Percentiles rank a stretch among this genome's conserved stretches.
Conservation (phyloP, 2,797 vertebrate species). For the Sciaenops ocellatus region DNA sequence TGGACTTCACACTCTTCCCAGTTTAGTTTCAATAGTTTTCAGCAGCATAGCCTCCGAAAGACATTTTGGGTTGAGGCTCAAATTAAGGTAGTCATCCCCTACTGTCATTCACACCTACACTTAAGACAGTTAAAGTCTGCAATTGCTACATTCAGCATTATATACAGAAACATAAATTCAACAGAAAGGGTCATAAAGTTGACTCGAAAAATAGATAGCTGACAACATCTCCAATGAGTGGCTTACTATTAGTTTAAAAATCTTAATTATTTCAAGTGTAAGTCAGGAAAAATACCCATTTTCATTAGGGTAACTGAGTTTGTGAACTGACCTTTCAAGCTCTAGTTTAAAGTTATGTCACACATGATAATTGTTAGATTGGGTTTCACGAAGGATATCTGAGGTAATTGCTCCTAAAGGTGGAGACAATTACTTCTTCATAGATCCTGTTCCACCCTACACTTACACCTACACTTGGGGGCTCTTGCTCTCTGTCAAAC, state of each 20-base stretch:
- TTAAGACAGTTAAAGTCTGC: slow-evolving; percentile 32
- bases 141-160: slow-evolving; percentile 28
- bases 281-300: slow-evolving; percentile 35
- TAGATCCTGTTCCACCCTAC: slow-evolving; percentile 22
- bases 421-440: slow-evolving; percentile 49
- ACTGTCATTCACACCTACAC: slow-evolving; percentile 40
- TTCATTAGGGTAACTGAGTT: slow-evolving; percentile 29
- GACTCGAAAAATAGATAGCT: slow-evolving; percentile 20
- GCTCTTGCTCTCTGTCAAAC: slow-evolving; percentile 29
- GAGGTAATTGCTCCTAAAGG: slow-evolving; percentile 70
- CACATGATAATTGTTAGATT: slow-evolving; percentile 78
- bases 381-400: slow-evolving; percentile 76
- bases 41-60: slow-evolving; percentile 44
- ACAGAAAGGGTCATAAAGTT: slow-evolving; percentile 41
- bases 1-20: slow-evolving; percentile 61
- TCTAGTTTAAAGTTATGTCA: slow-evolving; percentile 73
- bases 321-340: slow-evolving; percentile 79
- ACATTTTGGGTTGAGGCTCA: slow-evolving; percentile 50
- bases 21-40: slow-evolving; percentile 57
- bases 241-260: slow-evolving; percentile 26
- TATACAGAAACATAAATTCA: slow-evolving; percentile 43
- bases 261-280: slow-evolving; percentile 39
- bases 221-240: slow-evolving; percentile 26
- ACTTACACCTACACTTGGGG: slow-evolving; percentile 19
- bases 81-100: slow-evolving; percentile 64